Conservation (phyloP, 2,888 invertebrate genomes). For the Coelinius sp. region DNA sequence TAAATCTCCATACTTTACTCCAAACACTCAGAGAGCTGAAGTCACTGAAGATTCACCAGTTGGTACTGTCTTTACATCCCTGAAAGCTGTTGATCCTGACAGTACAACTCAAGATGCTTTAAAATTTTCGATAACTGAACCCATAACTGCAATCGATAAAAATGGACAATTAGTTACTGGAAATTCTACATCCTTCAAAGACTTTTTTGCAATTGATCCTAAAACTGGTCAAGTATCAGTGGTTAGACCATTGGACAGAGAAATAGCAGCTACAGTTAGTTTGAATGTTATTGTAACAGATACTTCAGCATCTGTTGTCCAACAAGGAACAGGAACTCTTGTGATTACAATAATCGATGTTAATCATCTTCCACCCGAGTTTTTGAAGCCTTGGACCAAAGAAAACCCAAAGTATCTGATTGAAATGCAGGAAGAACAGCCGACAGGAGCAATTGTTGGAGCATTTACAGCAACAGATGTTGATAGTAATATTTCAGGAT, state of each 20-base stretch:
- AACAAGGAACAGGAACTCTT: constrained; percentile 81
- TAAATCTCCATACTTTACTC: constrained; percentile 87
- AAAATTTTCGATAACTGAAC: constrained; percentile 78
- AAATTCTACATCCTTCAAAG: constrained; percentile 71
- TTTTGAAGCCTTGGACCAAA: constrained; percentile 81
- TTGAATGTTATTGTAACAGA: constrained; percentile 87
- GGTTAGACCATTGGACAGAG: constrained; percentile 76
- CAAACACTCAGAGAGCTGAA: constrained; percentile 83
- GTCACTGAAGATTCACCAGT: constrained; percentile 84
- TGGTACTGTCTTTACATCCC: constrained; percentile 80
- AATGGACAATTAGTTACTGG: constrained; percentile 81
- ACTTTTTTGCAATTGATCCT: constrained; percentile 78
- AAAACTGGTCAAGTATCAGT: constrained; percentile 78
- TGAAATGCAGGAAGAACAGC: constrained; percentile 86
- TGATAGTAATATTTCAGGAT: constrained; percentile 86
- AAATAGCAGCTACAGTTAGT: constrained; percentile 82
- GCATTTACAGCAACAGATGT: constrained; percentile 85
- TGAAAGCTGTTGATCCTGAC: constrained; percentile 86
- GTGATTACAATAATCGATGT: constrained; percentile 76
- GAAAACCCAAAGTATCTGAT: constrained; percentile 77
- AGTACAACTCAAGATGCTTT: constrained; percentile 79
- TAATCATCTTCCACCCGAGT: constrained; percentile 76
- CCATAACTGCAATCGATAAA: constrained; percentile 85
- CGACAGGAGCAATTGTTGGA: constrained; percentile 82
- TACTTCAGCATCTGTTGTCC: constrained; percentile 82